A percentile compares a stretch with the other conserved stretches of the same genome.
These are phyloP conservation scores for Acromyrmex heyeri DNA, from an alignment of 1,140 invertebrate genomes.

Conservation along the genomic window DNA sequence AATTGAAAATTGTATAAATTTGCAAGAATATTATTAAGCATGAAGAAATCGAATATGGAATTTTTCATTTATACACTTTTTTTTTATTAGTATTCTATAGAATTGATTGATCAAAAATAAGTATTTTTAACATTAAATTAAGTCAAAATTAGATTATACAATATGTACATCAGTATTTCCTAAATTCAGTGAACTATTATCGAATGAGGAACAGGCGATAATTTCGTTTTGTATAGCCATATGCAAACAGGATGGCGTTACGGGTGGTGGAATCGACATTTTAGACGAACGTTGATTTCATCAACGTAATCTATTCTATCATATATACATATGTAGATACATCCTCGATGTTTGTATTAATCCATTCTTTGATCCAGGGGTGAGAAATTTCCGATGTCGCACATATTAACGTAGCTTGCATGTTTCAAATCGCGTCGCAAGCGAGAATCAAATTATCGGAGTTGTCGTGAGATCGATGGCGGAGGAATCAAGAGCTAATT, in stretches of 20 bases:
- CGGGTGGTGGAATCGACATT: background rate
- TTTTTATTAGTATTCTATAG: background rate
- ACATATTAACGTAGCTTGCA: constrained; percentile 41
- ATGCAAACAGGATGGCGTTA: constrained; percentile 26
- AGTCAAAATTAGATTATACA: background rate
- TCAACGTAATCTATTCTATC: constrained; percentile 1
- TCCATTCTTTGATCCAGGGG: constrained; percentile 33
- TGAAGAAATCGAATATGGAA: too few relatives aligned
- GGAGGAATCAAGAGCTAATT: constrained; percentile 82
- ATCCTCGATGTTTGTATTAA: constrained; percentile 17
- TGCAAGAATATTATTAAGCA: too few relatives aligned
- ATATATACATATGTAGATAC: background rate
- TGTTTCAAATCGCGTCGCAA: constrained; percentile 46
- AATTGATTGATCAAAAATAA: background rate
- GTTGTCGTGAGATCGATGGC: constrained; percentile 76
- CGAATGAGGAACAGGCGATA: background rate
- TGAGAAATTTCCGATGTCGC: constrained; percentile 13
- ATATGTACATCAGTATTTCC: background rate
- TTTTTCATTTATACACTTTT: too few relatives aligned
- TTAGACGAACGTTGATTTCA: constrained; percentile 18
- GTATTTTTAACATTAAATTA: background rate
- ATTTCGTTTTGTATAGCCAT: constrained; percentile 41
- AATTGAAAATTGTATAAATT: too few relatives aligned
- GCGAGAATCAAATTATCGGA: constrained; percentile 54
- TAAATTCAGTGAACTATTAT: background rate